Percentiles rank a stretch among this genome's conserved stretches.
Evolutionary conservation across 1,140 invertebrate genomes (phyloP).

Genomic region (Cotesia typhae): DNA sequence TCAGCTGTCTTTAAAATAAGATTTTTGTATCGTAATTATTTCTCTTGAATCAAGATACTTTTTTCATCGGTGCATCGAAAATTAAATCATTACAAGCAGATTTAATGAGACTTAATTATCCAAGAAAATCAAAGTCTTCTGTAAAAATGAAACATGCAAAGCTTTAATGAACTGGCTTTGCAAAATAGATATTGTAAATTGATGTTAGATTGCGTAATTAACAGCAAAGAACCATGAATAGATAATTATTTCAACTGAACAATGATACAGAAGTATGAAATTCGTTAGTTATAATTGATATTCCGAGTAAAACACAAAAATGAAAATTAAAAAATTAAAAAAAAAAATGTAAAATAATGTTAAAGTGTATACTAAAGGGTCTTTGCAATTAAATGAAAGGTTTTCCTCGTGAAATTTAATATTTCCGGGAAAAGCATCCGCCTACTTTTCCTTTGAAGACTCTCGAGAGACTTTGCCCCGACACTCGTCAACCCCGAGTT

Average conservation of each 20-base stretch:
- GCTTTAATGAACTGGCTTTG: no score
- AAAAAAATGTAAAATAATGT: conserved; percentile 13
- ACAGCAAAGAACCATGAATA: no score
- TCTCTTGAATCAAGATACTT: no score
- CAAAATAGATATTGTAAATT: no score
- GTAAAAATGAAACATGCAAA: no score
- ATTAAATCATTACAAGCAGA: no score
- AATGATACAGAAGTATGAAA: background rate
- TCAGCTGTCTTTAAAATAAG: no score
- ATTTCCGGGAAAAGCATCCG: conserved; percentile 31
- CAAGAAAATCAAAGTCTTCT: no score
- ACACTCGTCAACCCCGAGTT: conserved; percentile 34
- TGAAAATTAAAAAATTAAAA: background rate
- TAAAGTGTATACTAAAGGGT: conserved; percentile 1
- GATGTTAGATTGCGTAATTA: no score
- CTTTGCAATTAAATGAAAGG: conserved; percentile 38
- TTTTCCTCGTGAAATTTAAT: conserved; percentile 38
- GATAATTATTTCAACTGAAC: background rate
- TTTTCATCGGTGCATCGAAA: no score
- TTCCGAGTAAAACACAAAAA: background rate
- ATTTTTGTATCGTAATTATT: no score
- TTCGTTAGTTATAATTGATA: background rate
- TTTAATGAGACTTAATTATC: no score
- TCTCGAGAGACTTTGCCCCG: conserved; percentile 28
- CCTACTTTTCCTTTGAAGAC: conserved; percentile 41